Evolutionary conservation across 1,140 invertebrate genomes (phyloP).

Genomic region (Andricus grossulariae): DNA sequence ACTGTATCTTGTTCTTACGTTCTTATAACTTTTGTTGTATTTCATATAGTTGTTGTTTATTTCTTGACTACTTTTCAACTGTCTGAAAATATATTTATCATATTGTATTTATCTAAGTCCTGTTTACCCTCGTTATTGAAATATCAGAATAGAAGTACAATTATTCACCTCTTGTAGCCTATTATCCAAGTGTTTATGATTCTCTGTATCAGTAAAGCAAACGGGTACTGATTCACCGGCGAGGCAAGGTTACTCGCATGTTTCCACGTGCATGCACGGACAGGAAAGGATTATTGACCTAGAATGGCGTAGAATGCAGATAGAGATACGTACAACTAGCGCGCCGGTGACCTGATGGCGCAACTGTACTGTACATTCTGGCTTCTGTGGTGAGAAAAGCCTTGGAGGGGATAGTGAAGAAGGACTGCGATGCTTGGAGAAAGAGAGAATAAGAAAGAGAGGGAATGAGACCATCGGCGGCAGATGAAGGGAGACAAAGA

Average conservation of each 20-base stretch:
- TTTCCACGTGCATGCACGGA: constrained; percentile 7
- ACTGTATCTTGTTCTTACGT: too few relatives aligned
- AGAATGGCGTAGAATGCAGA: constrained; percentile 28
- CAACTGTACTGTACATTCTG: too few relatives aligned
- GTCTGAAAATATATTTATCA: neutral
- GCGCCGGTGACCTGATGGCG: too few relatives aligned
- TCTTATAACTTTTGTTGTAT: too few relatives aligned
- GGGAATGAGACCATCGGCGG: constrained; percentile 9
- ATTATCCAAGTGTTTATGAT: constrained; percentile 6
- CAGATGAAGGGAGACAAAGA: constrained; percentile 7
- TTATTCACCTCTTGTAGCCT: neutral
- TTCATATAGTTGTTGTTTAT: too few relatives aligned
- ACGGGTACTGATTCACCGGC: constrained; percentile 21
- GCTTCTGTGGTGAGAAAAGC: too few relatives aligned
- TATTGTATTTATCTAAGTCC: neutral
- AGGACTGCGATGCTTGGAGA: neutral
- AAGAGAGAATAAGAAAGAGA: constrained; percentile 1
- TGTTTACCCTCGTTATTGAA: neutral
- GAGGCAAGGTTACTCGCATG: constrained; percentile 19
- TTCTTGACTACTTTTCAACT: too few relatives aligned
- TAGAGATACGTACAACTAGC: too few relatives aligned
- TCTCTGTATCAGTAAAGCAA: constrained; percentile 21
- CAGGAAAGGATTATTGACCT: constrained; percentile 52
- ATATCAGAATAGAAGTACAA: neutral
- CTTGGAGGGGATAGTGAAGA: too few relatives aligned